Percentiles rank a stretch among this genome's conserved stretches.
Conservation (phyloP, 2,888 invertebrate species). For the Ophion ellenae region DNA sequence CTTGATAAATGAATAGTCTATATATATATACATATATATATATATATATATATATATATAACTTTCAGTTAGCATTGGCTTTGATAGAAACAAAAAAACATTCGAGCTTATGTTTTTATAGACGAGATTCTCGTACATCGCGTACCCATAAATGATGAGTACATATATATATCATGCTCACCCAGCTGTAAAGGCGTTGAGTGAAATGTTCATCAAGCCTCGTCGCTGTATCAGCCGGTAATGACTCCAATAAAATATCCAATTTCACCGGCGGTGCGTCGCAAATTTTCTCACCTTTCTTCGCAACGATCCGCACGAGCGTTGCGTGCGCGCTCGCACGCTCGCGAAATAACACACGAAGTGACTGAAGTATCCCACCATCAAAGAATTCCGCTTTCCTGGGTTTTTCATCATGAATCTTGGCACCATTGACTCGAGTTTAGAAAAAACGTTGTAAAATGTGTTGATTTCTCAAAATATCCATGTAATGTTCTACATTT, state of each 20-base stretch:
- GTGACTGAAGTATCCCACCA: constrained; percentile 32
- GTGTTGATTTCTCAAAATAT: not conserved
- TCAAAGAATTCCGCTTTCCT: constrained; percentile 7
- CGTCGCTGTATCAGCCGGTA: constrained; percentile 33
- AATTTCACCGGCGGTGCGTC: constrained; percentile 36
- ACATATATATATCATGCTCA: constrained; percentile 15
- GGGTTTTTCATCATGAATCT: not conserved
- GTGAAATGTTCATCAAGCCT: constrained; percentile 51
- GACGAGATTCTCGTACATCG: not conserved
- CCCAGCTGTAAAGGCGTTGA: constrained; percentile 45
- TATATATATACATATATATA: too few relatives aligned
- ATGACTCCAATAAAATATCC: constrained; percentile 53
- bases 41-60: not conserved
- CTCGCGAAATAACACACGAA: constrained; percentile 33
- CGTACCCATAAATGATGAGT: not conserved
- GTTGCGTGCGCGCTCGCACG: constrained; percentile 34
- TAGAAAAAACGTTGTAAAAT: not conserved
- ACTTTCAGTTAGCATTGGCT: not conserved
- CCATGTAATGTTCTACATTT: not conserved
- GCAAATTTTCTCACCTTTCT: constrained; percentile 44
- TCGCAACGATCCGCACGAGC: constrained; percentile 6
- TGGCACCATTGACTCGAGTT: not conserved
- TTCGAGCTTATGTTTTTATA: not conserved
- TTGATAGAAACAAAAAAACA: not conserved
- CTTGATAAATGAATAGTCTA: too few relatives aligned